These are phyloP conservation scores for Remorina albescens DNA, from an alignment of 2,797 vertebrate species.

Conservation along the genomic window DNA sequence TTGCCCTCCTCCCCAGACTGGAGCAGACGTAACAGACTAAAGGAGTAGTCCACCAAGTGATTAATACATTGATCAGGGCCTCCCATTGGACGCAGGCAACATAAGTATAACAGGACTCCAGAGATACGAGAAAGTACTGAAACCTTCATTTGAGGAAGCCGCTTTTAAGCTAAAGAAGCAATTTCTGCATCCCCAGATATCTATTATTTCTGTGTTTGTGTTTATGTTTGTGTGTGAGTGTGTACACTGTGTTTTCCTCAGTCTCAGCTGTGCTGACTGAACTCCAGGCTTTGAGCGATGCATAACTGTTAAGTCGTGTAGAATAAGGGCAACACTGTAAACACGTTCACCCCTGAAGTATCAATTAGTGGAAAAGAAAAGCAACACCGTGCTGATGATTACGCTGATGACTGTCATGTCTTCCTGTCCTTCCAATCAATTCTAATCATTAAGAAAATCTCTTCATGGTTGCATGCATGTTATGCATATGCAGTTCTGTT, in stretches of 20 bases:
- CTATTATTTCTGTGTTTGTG: conserved; percentile 3
- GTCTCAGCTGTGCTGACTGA: conserved; percentile 53
- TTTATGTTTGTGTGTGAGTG: too few species aligned
- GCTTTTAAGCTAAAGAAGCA: conserved; percentile 24
- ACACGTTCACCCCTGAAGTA: conserved; percentile 13
- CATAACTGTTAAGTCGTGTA: conserved; percentile 47
- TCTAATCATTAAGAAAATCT: background rate
- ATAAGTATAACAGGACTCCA: conserved; percentile 50
- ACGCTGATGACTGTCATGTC: background rate
- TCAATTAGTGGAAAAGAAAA: conserved; percentile 16
- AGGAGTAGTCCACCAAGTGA: conserved; percentile 1
- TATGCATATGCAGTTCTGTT: background rate
- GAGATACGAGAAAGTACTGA: conserved; percentile 29
- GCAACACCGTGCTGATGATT: background rate
- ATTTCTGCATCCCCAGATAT: conserved; percentile 25
- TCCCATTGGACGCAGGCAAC: conserved; percentile 20
- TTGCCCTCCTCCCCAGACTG: background rate
- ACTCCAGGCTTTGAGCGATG: conserved; percentile 34
- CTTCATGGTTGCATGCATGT: background rate
- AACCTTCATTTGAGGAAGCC: conserved; percentile 28
- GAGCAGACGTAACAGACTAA: background rate
- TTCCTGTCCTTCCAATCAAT: background rate
- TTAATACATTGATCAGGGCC: conserved; percentile 37
- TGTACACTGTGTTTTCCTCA: background rate
- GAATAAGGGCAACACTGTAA: conserved; percentile 12